These are phyloP conservation scores for Lepisosteus oculatus DNA, from an alignment of 2,113 vertebrate genomes.

Conservation along the genomic window DNA sequence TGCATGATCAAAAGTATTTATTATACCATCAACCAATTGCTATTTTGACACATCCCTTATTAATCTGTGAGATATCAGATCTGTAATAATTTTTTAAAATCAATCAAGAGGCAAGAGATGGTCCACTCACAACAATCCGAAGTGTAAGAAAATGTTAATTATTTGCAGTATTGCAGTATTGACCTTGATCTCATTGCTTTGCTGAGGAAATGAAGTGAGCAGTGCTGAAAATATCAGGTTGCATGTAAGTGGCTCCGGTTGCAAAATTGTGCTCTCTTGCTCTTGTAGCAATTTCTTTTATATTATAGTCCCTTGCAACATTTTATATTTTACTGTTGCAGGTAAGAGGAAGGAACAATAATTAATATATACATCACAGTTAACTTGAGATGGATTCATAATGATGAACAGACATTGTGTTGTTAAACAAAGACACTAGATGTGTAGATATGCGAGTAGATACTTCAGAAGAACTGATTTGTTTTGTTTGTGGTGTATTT, in stretches of 20 bases:
- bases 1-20: no score
- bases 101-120: not conserved
- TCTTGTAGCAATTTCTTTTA: not conserved
- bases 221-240: not conserved
- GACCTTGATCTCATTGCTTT: slow-evolving; percentile 7
- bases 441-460: slow-evolving; percentile 7
- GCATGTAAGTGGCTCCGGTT: not conserved
- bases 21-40: no score
- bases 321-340: slow-evolving; percentile 2
- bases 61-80: no score
- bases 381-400: not conserved
- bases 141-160: slow-evolving; percentile 2
- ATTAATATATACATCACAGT: not conserved
- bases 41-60: no score
- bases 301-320: not conserved
- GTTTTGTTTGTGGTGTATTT: no score
- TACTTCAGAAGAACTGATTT: no score
- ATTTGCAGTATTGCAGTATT: not conserved
- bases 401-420: slow-evolving; percentile 23
- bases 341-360: not conserved
- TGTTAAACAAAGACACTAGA: slow-evolving; percentile 17
- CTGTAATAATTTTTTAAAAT: not conserved
- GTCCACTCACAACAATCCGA: not conserved
- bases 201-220: slow-evolving; percentile 1
- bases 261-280: not conserved